Conservation (phyloP, 2,797 vertebrate species). For the Mus caroli region DNA sequence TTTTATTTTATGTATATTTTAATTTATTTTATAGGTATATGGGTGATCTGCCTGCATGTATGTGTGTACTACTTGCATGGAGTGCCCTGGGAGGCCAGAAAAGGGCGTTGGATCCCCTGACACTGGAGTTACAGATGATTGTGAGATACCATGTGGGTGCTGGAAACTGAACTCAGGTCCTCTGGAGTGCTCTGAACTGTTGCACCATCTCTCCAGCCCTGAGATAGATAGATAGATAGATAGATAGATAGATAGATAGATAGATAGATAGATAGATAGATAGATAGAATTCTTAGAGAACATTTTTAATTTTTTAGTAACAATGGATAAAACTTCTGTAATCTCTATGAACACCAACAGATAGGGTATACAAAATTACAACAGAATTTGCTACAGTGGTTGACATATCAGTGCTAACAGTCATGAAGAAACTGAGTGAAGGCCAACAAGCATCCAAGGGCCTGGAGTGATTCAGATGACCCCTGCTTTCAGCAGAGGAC, state of each 20-base stretch:
- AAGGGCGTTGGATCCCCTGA: no score
- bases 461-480: not conserved
- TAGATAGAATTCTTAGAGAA: not conserved
- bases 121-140: not conserved
- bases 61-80: not conserved
- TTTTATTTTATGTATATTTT: not conserved
- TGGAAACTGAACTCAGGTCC: not conserved
- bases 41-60: not conserved
- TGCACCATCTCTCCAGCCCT: not conserved
- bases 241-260: no score
- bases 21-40: not conserved
- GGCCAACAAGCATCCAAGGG: not conserved
- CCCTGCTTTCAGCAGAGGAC: not conserved
- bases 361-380: not conserved
- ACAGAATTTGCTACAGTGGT: not conserved
- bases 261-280: no score
- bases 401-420: not conserved
- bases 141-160: not conserved
- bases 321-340: conserved; percentile 11
- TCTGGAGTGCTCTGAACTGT: not conserved
- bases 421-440: not conserved
- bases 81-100: no score
- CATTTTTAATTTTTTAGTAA: not conserved
- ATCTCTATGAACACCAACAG: not conserved
- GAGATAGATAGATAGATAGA: not conserved